phyloP scores from a whole-genome alignment of 2,888 invertebrate species.

The Sminthurinus aureus region DNA sequence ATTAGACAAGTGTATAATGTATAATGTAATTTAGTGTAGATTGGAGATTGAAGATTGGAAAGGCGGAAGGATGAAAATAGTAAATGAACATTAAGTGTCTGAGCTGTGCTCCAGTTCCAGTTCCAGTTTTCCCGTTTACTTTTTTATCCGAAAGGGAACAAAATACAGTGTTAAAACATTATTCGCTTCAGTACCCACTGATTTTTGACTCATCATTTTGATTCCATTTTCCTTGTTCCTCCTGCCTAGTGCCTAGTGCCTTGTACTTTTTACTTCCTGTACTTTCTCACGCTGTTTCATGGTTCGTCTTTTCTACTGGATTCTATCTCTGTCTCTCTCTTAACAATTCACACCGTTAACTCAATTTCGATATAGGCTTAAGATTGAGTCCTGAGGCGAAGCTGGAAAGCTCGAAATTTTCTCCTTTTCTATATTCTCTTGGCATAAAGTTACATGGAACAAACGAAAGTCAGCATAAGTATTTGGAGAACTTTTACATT shows the following conservation, averaged over 20 bases:
- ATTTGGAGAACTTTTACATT: background rate
- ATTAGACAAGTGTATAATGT: too few species aligned
- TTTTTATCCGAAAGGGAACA: background rate
- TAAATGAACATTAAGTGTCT: slow-evolving; percentile 4
- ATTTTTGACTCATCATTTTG: slow-evolving; percentile 47
- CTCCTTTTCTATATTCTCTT: background rate
- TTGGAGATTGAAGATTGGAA: background rate
- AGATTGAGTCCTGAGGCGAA: background rate
- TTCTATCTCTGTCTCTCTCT: background rate
- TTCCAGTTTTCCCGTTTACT: background rate
- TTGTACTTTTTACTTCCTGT: slow-evolving; percentile 9
- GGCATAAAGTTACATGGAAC: background rate
- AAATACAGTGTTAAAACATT: slow-evolving; percentile 31
- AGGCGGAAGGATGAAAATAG: background rate
- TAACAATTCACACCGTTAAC: slow-evolving; percentile 6
- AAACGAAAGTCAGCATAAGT: background rate
- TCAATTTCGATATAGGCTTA: background rate
- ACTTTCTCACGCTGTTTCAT: slow-evolving; percentile 27
- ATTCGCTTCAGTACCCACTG: slow-evolving; percentile 43
- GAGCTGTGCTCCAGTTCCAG: slow-evolving; percentile 5
- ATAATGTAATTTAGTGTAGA: background rate
- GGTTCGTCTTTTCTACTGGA: background rate
- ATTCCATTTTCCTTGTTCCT: slow-evolving; percentile 32
- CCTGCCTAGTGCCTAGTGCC: too few species aligned
- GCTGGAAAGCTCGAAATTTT: background rate